Base-by-base conservation (phyloP, 2,797 vertebrate genomes). In the Glyptemys insculpta region DNA sequence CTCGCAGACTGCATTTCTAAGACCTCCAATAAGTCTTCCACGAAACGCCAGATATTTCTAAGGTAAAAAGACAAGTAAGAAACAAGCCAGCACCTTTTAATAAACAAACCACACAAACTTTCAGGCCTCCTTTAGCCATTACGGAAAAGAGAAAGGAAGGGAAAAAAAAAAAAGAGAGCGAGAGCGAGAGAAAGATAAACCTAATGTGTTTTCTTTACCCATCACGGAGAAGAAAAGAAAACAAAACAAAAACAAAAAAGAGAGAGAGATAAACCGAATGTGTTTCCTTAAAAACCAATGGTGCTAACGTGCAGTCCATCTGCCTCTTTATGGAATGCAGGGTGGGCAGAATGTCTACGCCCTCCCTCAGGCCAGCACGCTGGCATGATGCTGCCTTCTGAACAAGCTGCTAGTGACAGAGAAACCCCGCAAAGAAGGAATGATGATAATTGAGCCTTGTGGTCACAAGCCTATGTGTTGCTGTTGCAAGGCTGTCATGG, bases 211-310 rank as follows among this genome's bases (percentile, higher is more conserved):
- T 90, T 90, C 93, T 92, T 93, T 54, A 54, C 19, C 19, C 8
- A 19, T 54, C 53, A 54, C 12, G 3, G 19, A 54, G 53, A 54
- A 54, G 16, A 54, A 62, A 31, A 62, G 59, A 15, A 44, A 44
- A 44, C 2, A 44, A 44, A 44, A 44, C 6, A 6, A 44, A 2
- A 44, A 44, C 44, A 9, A 6, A 19, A 31, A 19, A 54, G 21
- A 89, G 68, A 84, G 21, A 68, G 80, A 29, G 91, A 96, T 93
- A 92, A 93, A 86, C 41, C 44, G 89, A 3, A 50, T 54, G 94
- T 95, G 94, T 92, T 82, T 90, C 90, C 94, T 94, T 93, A 91
- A 96, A 97, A 92, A 92, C 87, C 53, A 81, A 57, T 12, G 86
- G 37, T 86, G 88, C n/a, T 47, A 94, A 83, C 88, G 92, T 86